Evolutionary conservation across 2,113 vertebrate species (phyloP), one percentile per base, ranked within the genome.

Genomic region (Ursus arctos): DNA sequence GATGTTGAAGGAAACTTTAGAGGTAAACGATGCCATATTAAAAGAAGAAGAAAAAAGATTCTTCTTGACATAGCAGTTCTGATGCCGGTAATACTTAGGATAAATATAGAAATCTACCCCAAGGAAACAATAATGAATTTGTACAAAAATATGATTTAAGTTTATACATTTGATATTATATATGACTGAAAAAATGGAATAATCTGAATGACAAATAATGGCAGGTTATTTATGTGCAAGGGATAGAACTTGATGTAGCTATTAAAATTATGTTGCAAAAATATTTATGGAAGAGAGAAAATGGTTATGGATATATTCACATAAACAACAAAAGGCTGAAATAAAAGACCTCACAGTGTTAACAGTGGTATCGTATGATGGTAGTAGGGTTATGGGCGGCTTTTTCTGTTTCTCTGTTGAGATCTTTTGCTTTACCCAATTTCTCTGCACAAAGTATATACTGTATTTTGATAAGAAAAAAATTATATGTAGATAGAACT

Each of bases 381-480:
- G 40, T 69, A 9, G 12, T 69, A 9, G 12, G 7, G n/a, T 72
- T 59, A 67, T 67, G 0, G 4, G 33, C 26, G 59, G 43, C 13
- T 21, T 24, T n/a, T 81, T 49, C 84, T 92, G 4, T 61, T 92
- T 92, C 72, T 53, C 65, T 82, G 14, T 87, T 12, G 9, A 71
- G 14, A 14, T 53, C 6, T 74, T 83, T 63, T 47, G 11, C 69
- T 95, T 74, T 74, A 57, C 33, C 24, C 19, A 55, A 0, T 84
- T 94, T 72, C 28, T 88, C 74, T 40, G 26, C 43, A 77, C 15
- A 43, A 47, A 63, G 22, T 40, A n/a, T 63, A 61, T 40, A 74
- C 47, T 92, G 24, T 57, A 80, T 84, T 80, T 88, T 61, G 22
- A 10, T 94, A 91, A 33, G 33, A 92, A 85, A 95, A 92, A 47